These are phyloP conservation scores for Mustela nigripes DNA, from an alignment of 2,113 vertebrate species.

Conservation along the genomic window DNA sequence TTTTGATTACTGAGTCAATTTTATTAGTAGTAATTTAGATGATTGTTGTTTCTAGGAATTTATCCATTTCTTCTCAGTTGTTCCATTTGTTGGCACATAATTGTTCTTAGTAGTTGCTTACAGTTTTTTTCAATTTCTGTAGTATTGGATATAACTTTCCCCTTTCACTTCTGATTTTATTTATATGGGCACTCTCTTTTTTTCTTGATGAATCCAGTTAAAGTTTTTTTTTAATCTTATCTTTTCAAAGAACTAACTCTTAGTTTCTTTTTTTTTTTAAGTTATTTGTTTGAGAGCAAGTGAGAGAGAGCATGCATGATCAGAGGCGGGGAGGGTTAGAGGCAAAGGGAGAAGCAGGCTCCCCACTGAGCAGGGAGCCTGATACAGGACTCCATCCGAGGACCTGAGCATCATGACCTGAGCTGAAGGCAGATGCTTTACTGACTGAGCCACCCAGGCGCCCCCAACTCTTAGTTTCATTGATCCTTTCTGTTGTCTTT, in stretches of 20 bases:
- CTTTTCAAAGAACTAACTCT: neutral
- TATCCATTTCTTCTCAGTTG: neutral
- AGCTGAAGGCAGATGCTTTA: too few species aligned
- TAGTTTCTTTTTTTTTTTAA: neutral
- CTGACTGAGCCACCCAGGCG: too few species aligned
- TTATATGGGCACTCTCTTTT: neutral
- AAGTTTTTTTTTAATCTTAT: neutral
- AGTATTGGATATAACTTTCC: neutral
- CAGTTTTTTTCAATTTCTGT: neutral
- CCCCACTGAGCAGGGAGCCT: too few species aligned
- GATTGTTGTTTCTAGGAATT: neutral
- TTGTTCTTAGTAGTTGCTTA: neutral
- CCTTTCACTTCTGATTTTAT: neutral
- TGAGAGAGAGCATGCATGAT: too few species aligned
- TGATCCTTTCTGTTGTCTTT: neutral
- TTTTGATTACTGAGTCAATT: neutral
- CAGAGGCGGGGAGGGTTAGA: too few species aligned
- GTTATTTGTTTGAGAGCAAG: too few species aligned
- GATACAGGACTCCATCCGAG: too few species aligned
- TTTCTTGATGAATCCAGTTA: neutral
- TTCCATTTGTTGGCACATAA: neutral
- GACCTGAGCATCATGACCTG: too few species aligned
- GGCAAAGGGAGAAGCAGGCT: too few species aligned
- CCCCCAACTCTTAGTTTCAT: neutral
- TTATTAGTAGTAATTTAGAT: neutral